phyloP scores from a whole-genome alignment of 2,888 invertebrate species.

The Dorcus hopei region DNA sequence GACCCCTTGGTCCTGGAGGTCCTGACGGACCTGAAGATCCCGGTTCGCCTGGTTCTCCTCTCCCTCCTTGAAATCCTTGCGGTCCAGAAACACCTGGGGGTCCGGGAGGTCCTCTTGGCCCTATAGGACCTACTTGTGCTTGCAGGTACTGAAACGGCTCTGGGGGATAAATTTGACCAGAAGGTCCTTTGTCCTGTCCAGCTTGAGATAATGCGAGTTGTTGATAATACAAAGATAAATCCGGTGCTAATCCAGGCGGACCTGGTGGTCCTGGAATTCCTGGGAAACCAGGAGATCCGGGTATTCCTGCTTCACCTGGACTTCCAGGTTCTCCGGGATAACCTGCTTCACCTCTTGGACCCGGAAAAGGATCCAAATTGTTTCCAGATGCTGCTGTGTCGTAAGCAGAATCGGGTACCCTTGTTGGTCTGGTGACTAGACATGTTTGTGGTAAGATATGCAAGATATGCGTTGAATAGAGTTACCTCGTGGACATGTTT shows the following conservation, averaged over 20 bases:
- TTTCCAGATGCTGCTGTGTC: neutral
- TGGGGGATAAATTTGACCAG: conserved; percentile 51
- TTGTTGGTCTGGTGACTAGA: too few species aligned
- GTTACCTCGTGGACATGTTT: conserved; percentile 49
- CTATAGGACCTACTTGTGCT: conserved; percentile 75
- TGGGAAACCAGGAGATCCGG: conserved; percentile 60
- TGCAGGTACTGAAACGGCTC: conserved; percentile 74
- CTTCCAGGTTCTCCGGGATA: conserved; percentile 56
- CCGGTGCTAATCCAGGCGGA: conserved; percentile 66
- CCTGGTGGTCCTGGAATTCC: conserved; percentile 65
- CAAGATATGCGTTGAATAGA: too few species aligned
- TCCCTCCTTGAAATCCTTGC: conserved; percentile 78
- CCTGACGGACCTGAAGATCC: conserved; percentile 65
- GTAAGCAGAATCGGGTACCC: neutral
- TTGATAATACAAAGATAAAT: conserved; percentile 71
- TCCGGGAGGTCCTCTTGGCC: conserved; percentile 77
- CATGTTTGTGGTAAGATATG: neutral
- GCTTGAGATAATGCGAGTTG: conserved; percentile 70
- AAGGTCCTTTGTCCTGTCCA: conserved; percentile 75
- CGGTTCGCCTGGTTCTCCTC: conserved; percentile 77
- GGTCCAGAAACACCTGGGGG: conserved; percentile 60
- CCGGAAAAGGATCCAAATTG: conserved; percentile 32
- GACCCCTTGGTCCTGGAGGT: conserved; percentile 59
- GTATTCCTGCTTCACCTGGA: conserved; percentile 59
- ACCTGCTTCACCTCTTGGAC: conserved; percentile 55